phyloP scores from a whole-genome alignment of 2,113 vertebrate genomes.

The Pygoscelis adeliae region DNA sequence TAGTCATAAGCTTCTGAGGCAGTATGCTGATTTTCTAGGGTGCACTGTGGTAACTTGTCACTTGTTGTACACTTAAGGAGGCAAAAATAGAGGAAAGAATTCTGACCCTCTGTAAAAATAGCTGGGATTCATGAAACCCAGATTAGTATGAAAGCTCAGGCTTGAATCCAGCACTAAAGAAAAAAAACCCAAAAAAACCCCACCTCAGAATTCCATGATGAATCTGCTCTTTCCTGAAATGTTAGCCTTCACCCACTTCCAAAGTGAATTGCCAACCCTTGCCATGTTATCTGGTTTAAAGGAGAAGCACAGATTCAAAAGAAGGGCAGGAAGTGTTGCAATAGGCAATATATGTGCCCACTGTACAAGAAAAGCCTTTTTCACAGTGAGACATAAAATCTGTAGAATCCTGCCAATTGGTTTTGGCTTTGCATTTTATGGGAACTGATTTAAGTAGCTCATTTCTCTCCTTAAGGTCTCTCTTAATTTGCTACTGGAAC shows the following conservation, averaged over 20 bases:
- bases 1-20: neutral
- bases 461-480: neutral
- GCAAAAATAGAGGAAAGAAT: neutral
- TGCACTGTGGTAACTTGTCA: neutral
- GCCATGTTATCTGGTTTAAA: neutral
- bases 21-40: neutral
- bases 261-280: neutral
- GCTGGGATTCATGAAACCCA: neutral
- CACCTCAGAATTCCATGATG: neutral
- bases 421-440: slow-evolving; percentile 12
- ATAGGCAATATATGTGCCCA: neutral
- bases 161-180: neutral
- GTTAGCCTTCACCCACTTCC: neutral
- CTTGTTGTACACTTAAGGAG: neutral
- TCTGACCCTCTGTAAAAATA: neutral
- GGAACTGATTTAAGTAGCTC: neutral
- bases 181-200: neutral
- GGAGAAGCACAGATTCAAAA: neutral
- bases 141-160: neutral
- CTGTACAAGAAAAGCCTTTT: neutral
- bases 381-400: neutral
- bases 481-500: neutral
- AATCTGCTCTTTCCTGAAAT: neutral
- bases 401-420: neutral
- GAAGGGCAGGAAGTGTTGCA: neutral